Evolutionary conservation across 2,888 invertebrate species (phyloP).

Genomic region (Drosophila bunnanda): DNA sequence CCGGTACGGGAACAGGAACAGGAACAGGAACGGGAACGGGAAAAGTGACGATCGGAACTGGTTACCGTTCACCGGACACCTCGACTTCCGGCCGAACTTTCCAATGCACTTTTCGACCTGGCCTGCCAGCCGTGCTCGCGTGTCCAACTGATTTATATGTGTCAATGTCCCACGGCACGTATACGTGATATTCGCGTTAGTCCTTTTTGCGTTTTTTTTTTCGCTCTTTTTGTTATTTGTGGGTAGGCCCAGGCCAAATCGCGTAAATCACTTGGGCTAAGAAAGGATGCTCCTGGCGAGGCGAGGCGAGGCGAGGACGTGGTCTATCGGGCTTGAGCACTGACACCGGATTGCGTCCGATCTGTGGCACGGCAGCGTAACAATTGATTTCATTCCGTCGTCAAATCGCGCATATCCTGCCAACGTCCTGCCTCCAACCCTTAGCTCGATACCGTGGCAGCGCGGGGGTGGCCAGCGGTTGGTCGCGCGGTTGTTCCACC

Average conservation of each 20-base stretch:
- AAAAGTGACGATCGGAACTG: constrained; percentile 86
- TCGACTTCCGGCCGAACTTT: constrained; percentile 85
- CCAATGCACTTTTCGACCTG: constrained; percentile 74
- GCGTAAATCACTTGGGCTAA: constrained; percentile 61
- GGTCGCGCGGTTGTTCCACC: constrained; percentile 21
- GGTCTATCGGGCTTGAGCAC: constrained; percentile 54
- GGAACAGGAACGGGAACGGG: constrained; percentile 85
- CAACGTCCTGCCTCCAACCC: constrained; percentile 55
- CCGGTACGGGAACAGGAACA: constrained; percentile 83
- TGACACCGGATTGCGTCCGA: constrained; percentile 84
- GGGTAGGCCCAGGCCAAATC: constrained; percentile 52
- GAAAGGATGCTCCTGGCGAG: constrained; percentile 42
- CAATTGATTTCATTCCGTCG: constrained; percentile 85
- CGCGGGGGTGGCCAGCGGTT: constrained; percentile 53
- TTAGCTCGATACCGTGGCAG: constrained; percentile 32
- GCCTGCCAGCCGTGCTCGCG: constrained; percentile 51
- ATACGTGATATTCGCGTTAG: constrained; percentile 25
- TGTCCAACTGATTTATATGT: constrained; percentile 64
- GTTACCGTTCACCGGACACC: constrained; percentile 86
- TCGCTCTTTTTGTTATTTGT: constrained; percentile 26
- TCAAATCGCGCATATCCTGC: constrained; percentile 84
- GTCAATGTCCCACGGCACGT: constrained; percentile 50
- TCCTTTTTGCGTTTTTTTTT: constrained; percentile 9
- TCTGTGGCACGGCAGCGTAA: constrained; percentile 85
- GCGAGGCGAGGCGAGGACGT: constrained; percentile 19